A percentile compares a stretch with the other conserved stretches of the same genome.
Evolutionary conservation across 2,888 invertebrate species (phyloP).

Genomic region (Drosophila helvetica): DNA sequence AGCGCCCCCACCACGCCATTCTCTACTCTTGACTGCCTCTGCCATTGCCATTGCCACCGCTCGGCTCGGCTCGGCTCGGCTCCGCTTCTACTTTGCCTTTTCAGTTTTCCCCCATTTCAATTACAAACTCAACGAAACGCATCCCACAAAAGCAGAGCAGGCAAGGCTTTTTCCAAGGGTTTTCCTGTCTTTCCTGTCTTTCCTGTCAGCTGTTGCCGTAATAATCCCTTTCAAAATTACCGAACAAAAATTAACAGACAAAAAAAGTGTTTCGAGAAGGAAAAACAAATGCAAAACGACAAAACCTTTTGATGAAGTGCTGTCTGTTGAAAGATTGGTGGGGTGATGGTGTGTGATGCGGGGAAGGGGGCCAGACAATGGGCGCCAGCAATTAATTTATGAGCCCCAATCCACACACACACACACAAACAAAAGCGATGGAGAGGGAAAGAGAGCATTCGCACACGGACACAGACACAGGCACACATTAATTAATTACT

Average conservation of each 20-base stretch:
- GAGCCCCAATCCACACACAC: slow-evolving; percentile 36
- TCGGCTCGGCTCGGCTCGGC: no score
- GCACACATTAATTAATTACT: slow-evolving; percentile 67
- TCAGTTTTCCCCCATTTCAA: slow-evolving; percentile 1
- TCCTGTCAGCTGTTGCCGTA: background rate
- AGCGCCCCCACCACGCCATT: background rate
- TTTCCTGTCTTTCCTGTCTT: slow-evolving; percentile 15
- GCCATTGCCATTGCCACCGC: background rate
- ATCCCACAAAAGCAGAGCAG: background rate
- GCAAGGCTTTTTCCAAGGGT: background rate
- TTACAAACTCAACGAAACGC: slow-evolving; percentile 12
- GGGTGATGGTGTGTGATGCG: background rate
- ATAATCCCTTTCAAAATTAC: background rate
- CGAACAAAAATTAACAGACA: background rate
- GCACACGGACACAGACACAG: slow-evolving; percentile 19
- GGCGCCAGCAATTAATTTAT: slow-evolving; percentile 51
- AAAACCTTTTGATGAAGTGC: slow-evolving; percentile 41
- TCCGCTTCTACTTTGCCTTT: no score
- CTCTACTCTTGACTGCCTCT: no score
- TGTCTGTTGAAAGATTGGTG: slow-evolving; percentile 21
- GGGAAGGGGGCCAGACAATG: slow-evolving; percentile 44
- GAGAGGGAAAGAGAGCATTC: slow-evolving; percentile 3
- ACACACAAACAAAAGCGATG: slow-evolving; percentile 16
- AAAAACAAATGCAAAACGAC: slow-evolving; percentile 31
- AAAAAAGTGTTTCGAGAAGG: background rate